Percentiles rank a stretch among this genome's conserved stretches.
Conservation (phyloP, 1,140 invertebrate genomes). For the Eumaeus atala region DNA sequence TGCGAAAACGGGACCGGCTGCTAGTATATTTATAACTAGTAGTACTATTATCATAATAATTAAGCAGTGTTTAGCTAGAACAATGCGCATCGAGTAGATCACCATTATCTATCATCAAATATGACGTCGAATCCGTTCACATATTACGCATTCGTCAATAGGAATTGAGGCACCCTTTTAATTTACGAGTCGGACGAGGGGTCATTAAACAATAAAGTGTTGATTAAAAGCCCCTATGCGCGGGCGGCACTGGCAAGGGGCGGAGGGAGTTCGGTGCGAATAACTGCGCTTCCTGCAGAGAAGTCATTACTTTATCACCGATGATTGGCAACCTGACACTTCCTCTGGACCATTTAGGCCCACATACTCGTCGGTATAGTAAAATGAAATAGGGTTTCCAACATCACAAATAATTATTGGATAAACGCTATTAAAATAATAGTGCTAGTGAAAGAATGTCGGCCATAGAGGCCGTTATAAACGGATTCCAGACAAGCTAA, state of each 20-base stretch:
- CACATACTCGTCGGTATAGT: constrained; percentile 16
- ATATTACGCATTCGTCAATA: constrained; percentile 68
- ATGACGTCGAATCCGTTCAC: constrained; percentile 57
- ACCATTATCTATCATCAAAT: constrained; percentile 56
- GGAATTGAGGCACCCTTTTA: constrained; percentile 71
- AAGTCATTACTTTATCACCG: constrained; percentile 67
- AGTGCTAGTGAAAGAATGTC: too few species aligned
- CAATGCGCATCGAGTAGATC: constrained; percentile 15
- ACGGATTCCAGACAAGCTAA: too few species aligned
- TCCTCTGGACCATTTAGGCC: constrained; percentile 25
- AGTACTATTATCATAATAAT: too few species aligned
- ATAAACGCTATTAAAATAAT: too few species aligned
- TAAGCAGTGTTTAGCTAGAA: constrained; percentile 4
- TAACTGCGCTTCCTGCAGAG: constrained; percentile 65
- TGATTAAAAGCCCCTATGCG: constrained; percentile 73
- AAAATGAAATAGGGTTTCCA: not conserved
- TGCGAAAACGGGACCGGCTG: too few species aligned
- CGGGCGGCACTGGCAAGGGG: constrained; percentile 34
- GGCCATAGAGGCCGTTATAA: too few species aligned
- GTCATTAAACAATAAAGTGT: constrained; percentile 74
- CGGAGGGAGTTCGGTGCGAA: constrained; percentile 45
- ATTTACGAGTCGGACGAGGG: constrained; percentile 67
- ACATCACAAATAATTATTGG: constrained; percentile 14
- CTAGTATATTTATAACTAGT: too few species aligned
- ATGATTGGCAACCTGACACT: constrained; percentile 57